Conservation (phyloP, 2,888 invertebrate genomes). For the Anthophora plumipes region DNA sequence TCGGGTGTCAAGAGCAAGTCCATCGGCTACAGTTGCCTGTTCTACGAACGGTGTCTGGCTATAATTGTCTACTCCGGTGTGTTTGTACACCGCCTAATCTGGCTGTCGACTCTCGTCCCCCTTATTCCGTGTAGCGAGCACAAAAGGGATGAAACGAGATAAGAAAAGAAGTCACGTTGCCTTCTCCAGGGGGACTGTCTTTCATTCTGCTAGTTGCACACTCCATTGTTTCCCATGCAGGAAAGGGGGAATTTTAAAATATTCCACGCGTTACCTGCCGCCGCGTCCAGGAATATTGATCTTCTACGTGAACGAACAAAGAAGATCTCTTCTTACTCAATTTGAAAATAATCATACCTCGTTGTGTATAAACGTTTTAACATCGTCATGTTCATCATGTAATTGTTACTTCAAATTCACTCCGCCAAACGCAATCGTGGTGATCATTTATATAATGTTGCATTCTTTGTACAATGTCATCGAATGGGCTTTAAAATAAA, state of each 20-base stretch:
- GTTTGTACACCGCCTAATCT: slow-evolving; percentile 7
- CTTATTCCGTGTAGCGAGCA: slow-evolving; percentile 5
- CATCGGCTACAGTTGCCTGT: slow-evolving; percentile 17
- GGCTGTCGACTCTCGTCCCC: background rate
- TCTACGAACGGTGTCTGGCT: slow-evolving; percentile 9
- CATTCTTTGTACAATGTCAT: too few relatives aligned
- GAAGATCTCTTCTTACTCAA: too few relatives aligned
- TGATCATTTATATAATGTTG: too few relatives aligned
- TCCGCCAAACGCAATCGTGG: too few relatives aligned
- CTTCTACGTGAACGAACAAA: background rate
- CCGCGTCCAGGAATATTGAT: background rate
- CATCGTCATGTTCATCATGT: too few relatives aligned
- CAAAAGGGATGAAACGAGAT: slow-evolving; percentile 15
- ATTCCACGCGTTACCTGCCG: background rate
- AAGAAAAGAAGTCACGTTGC: slow-evolving; percentile 24
- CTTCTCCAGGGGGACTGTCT: background rate
- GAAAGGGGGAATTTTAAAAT: slow-evolving; percentile 9
- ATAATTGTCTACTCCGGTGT: slow-evolving; percentile 33
- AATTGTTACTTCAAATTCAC: too few relatives aligned
- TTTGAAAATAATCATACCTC: background rate
- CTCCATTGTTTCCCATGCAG: slow-evolving; percentile 22
- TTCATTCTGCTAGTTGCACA: slow-evolving; percentile 7
- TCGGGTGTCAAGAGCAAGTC: slow-evolving; percentile 28
- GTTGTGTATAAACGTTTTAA: background rate
- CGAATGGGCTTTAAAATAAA: too few relatives aligned